These are phyloP conservation scores for Arrhamphus sclerolepis DNA, from an alignment of 2,797 vertebrate species.

Conservation along the genomic window DNA sequence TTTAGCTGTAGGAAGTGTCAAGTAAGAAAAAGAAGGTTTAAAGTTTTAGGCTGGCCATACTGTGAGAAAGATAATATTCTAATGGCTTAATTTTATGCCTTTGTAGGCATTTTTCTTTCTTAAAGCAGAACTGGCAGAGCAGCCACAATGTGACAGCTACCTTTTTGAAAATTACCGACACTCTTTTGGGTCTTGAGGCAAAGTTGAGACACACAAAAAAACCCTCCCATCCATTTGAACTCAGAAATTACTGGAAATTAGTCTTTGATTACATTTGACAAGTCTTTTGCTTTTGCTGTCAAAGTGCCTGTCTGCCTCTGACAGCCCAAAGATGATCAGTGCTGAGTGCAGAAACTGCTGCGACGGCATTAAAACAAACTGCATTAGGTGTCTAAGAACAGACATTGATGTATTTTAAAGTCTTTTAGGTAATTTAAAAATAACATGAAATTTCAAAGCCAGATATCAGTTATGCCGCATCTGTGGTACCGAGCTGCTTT, in stretches of 20 bases:
- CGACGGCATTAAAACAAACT: background rate
- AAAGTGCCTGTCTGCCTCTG: background rate
- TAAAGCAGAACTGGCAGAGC: background rate
- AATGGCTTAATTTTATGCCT: background rate
- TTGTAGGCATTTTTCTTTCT: conserved; percentile 1
- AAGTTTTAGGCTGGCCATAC: background rate
- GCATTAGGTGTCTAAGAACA: too few species aligned
- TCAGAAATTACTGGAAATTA: background rate
- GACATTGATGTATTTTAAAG: too few species aligned
- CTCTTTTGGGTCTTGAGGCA: background rate
- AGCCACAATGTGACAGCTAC: background rate
- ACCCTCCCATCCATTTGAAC: background rate
- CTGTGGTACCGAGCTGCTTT: too few species aligned
- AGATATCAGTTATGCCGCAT: too few species aligned
- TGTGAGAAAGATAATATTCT: conserved; percentile 2
- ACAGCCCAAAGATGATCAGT: background rate
- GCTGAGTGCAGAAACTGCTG: background rate
- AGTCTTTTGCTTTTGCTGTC: background rate
- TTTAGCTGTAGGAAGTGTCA: conserved; percentile 3
- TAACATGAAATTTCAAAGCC: too few species aligned
- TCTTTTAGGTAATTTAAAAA: too few species aligned
- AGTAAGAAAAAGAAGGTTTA: background rate
- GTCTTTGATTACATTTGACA: conserved; percentile 1
- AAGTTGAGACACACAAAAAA: background rate
- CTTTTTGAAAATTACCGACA: background rate